These are phyloP conservation scores for Elymnias hypermnestra DNA, from an alignment of 1,140 invertebrate genomes.

Conservation along the genomic window DNA sequence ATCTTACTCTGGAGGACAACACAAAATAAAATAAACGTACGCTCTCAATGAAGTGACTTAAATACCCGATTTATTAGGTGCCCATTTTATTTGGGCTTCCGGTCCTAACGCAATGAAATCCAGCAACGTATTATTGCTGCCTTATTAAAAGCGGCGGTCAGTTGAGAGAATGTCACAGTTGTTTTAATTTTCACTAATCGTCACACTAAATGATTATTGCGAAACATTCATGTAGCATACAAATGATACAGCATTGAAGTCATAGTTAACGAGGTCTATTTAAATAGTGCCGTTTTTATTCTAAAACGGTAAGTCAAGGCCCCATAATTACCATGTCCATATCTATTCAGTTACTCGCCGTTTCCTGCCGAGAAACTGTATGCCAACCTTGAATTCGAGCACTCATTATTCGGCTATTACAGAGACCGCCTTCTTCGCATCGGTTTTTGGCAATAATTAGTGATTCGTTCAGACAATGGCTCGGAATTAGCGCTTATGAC, in stretches of 20 bases:
- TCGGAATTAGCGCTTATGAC: neutral
- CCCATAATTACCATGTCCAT: slow-evolving; percentile 65
- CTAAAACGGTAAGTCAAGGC: slow-evolving; percentile 71
- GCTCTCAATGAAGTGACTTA: too few species aligned
- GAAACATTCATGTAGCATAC: neutral
- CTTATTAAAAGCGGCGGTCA: too few species aligned
- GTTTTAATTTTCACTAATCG: neutral
- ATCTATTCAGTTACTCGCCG: slow-evolving; percentile 61
- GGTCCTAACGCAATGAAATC: too few species aligned
- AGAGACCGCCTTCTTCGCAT: slow-evolving; percentile 45
- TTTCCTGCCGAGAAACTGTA: slow-evolving; percentile 63
- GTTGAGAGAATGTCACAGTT: too few species aligned
- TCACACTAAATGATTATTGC: neutral
- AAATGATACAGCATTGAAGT: slow-evolving; percentile 27
- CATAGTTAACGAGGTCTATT: slow-evolving; percentile 42
- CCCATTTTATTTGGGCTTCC: too few species aligned
- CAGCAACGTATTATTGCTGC: too few species aligned
- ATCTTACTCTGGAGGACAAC: too few species aligned
- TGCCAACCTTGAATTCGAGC: slow-evolving; percentile 55
- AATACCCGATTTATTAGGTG: too few species aligned
- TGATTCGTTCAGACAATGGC: slow-evolving; percentile 5
- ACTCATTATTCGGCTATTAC: slow-evolving; percentile 64
- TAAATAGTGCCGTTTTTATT: slow-evolving; percentile 63
- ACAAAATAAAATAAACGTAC: too few species aligned
- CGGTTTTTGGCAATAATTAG: slow-evolving; percentile 57